Percentiles rank a stretch among this genome's conserved stretches.
Evolutionary conservation across 1,140 invertebrate species (phyloP).

Genomic region (Globodera ellingtonae): DNA sequence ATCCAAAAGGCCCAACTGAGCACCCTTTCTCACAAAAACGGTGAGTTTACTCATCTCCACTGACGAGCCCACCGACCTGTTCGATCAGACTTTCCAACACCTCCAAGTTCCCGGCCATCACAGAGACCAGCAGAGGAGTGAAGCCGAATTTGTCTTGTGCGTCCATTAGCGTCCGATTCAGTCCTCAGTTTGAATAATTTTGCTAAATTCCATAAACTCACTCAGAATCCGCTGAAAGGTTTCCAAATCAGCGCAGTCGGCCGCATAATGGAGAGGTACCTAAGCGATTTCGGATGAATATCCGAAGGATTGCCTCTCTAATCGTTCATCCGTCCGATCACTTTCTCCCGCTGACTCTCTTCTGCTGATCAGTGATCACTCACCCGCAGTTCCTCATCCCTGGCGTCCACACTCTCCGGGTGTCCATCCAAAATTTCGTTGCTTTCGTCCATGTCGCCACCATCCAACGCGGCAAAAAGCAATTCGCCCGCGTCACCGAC

Average conservation of each 20-base stretch:
- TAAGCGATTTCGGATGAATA: slow-evolving; percentile 37
- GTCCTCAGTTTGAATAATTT: slow-evolving; percentile 9
- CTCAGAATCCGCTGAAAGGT: slow-evolving; percentile 66
- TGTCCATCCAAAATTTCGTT: slow-evolving; percentile 29
- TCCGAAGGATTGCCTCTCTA: too few species aligned
- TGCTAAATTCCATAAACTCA: slow-evolving; percentile 5
- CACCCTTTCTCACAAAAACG: slow-evolving; percentile 65
- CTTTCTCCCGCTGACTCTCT: not conserved
- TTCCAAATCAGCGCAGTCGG: slow-evolving; percentile 66
- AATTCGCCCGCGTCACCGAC: not conserved
- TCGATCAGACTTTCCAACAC: slow-evolving; percentile 65
- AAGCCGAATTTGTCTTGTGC: slow-evolving; percentile 58
- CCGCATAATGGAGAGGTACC: slow-evolving; percentile 68
- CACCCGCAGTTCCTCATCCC: slow-evolving; percentile 28
- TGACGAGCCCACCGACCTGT: slow-evolving; percentile 27
- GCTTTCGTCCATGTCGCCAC: slow-evolving; percentile 25
- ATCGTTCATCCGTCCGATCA: not conserved
- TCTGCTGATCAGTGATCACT: not conserved
- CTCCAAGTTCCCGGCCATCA: slow-evolving; percentile 66
- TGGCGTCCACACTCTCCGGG: slow-evolving; percentile 29
- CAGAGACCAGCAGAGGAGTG: slow-evolving; percentile 62
- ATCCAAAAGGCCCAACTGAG: slow-evolving; percentile 84
- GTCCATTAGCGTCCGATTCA: slow-evolving; percentile 58
- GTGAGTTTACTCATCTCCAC: not conserved
- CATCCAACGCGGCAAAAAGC: slow-evolving; percentile 32